Evolutionary conservation across 1,140 invertebrate genomes (phyloP).

Genomic region (Caligus rogercresseyi): DNA sequence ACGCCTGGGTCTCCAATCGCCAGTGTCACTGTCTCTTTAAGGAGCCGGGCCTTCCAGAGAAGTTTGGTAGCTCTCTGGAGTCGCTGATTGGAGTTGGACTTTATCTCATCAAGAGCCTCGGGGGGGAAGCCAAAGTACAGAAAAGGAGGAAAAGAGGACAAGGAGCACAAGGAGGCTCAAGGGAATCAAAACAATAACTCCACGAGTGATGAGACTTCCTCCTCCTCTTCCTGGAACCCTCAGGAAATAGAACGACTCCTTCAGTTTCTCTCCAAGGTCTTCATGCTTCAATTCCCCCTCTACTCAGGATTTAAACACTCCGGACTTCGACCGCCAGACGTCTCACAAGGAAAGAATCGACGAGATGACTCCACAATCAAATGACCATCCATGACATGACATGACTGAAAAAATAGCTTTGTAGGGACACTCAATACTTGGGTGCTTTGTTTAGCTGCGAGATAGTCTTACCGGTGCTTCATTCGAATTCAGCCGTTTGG

Average conservation of each 20-base stretch:
- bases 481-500: too few relatives aligned
- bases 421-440: too few relatives aligned
- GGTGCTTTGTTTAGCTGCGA: too few relatives aligned
- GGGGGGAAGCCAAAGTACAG: too few relatives aligned
- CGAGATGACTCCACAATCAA: too few relatives aligned
- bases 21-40: not conserved
- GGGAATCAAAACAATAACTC: too few relatives aligned
- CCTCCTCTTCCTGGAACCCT: slow-evolving; percentile 38
- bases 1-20: not conserved
- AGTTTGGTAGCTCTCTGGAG: not conserved
- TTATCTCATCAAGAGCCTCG: not conserved
- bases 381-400: too few relatives aligned
- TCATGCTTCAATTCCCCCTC: slow-evolving; percentile 69
- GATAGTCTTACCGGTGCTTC: too few relatives aligned
- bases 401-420: too few relatives aligned
- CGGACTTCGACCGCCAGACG: slow-evolving; percentile 30
- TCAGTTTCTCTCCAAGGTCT: slow-evolving; percentile 57
- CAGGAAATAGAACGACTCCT: slow-evolving; percentile 57
- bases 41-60: not conserved
- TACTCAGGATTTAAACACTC: slow-evolving; percentile 64
- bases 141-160: too few relatives aligned
- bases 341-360: slow-evolving; percentile 54
- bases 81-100: not conserved
- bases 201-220: too few relatives aligned
- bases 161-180: too few relatives aligned